Evolutionary conservation across 1,140 invertebrate species (phyloP), one percentile per base, ranked within the genome.

Genomic region (Lordiphosa collinella): DNA sequence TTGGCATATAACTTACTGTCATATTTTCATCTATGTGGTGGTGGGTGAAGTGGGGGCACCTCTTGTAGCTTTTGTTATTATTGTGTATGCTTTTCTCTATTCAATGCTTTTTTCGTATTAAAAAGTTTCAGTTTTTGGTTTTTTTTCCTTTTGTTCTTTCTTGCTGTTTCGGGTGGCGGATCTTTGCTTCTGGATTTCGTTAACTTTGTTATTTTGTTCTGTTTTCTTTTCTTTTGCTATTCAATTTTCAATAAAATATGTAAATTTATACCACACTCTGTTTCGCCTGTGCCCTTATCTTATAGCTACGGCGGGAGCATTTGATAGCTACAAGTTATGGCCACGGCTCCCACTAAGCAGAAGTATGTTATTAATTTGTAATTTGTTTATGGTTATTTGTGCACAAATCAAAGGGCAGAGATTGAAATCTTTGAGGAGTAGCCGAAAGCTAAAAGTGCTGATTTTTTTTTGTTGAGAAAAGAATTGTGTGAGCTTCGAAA

Each of bases 231-330:
- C 9, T 35, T 53, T 44, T 29, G 18, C 34, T 80, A 82, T 80
- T 80, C 76, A 80, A 80, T 80, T 80, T 80, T 80, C 76, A 80
- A 80, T 80, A 80, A 80, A 80, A 80, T 80, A 80, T 80, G 76
- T 64, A 80, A 80, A 80, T 80, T 80, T 80, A 80, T 80, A 72
- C 76, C 76, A 71, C 76, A 82, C 67, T 82, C 73, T 69, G 54
- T 82, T 66, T 52, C 18, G n/a, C 10, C 32, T 37, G 22, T 40
- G 50, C 57, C 63, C 52, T 71, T 80, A 63, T 71, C 65, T 71
- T 44, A 13, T 11, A 12, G 57, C 47, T 61, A 37, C 63, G 64
- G 73, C 68, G 63, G 43, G 65, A 79, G 70, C 75, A 80, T 80
- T 80, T 79, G 76, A 79, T 80, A 70, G 75, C 70, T 79, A 52